Percentiles rank a stretch among this genome's conserved stretches.
Conservation (phyloP, 2,113 vertebrate species). For the Tyto alba region DNA sequence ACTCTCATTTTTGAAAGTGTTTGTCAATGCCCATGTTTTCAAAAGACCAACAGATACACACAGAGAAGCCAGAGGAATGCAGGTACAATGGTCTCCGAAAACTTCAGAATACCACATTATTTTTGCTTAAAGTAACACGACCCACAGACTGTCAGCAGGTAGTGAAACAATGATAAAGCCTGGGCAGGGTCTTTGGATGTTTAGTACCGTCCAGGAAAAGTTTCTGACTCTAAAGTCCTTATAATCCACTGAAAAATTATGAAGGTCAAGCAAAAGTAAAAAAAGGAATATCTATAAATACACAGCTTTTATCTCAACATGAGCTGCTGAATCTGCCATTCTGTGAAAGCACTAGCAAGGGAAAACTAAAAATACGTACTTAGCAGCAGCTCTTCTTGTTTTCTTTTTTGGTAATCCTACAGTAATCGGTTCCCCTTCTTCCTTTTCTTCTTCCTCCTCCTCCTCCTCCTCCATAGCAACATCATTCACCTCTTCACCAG, state of each 20-base stretch:
- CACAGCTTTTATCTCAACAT: background rate
- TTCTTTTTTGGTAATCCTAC: constrained; percentile 69
- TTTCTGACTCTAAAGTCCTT: background rate
- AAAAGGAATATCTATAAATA: background rate
- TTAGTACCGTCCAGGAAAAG: background rate
- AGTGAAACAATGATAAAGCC: background rate
- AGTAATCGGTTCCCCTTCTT: constrained; percentile 52
- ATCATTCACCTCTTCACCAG: constrained; percentile 22
- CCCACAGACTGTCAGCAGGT: background rate
- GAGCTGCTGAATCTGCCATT: background rate
- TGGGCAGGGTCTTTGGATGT: background rate
- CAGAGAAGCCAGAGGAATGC: background rate
- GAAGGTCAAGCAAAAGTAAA: background rate
- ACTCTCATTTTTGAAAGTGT: background rate
- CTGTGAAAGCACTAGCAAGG: background rate
- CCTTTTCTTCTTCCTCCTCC: constrained; percentile 32
- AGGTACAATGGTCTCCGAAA: background rate
- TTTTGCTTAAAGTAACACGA: background rate
- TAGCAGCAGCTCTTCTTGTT: constrained; percentile 87
- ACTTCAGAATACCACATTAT: background rate
- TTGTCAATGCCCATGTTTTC: background rate
- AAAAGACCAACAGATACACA: background rate
- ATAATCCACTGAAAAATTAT: background rate
- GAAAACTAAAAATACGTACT: constrained; percentile 74
- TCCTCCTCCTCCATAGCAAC: constrained; percentile 55